These are phyloP conservation scores for Garrulus glandarius DNA, from an alignment of 2,797 vertebrate species.

Conservation along the genomic window DNA sequence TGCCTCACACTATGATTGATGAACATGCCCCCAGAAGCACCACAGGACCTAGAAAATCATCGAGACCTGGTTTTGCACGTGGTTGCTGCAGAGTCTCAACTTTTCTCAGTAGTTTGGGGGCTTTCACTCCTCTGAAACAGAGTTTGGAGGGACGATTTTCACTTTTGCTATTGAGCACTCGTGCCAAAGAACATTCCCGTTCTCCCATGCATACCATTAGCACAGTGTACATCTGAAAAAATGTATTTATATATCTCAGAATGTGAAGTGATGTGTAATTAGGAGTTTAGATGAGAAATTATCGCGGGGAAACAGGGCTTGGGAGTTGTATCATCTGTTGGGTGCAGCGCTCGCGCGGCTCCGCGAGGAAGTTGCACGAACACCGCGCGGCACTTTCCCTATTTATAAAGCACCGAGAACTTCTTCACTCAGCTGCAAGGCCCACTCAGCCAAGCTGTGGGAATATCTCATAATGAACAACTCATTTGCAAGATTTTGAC, in stretches of 20 bases:
- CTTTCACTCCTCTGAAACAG: background rate
- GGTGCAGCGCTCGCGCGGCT: background rate
- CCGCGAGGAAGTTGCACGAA: background rate
- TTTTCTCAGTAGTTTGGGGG: background rate
- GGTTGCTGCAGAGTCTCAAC: background rate
- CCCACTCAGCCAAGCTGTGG: constrained; percentile 53
- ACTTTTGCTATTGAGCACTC: background rate
- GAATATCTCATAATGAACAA: background rate
- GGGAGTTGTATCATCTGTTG: constrained; percentile 44
- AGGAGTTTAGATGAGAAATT: constrained; percentile 40
- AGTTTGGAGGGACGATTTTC: background rate
- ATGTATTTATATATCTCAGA: constrained; percentile 46
- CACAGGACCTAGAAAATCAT: background rate
- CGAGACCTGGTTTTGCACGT: background rate
- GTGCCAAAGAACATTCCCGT: constrained; percentile 12
- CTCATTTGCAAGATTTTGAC: background rate
- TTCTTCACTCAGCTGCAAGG: background rate
- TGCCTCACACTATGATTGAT: fast-evolving
- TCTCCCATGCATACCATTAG: constrained; percentile 60
- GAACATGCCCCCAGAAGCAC: fast-evolving
- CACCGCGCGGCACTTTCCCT: background rate
- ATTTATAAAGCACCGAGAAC: constrained; percentile 11
- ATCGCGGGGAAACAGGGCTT: background rate
- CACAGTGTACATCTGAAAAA: constrained; percentile 60
- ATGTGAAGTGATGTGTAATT: constrained; percentile 48